Conservation (phyloP, 2,113 vertebrate genomes). For the Amblyornis subalaris region DNA sequence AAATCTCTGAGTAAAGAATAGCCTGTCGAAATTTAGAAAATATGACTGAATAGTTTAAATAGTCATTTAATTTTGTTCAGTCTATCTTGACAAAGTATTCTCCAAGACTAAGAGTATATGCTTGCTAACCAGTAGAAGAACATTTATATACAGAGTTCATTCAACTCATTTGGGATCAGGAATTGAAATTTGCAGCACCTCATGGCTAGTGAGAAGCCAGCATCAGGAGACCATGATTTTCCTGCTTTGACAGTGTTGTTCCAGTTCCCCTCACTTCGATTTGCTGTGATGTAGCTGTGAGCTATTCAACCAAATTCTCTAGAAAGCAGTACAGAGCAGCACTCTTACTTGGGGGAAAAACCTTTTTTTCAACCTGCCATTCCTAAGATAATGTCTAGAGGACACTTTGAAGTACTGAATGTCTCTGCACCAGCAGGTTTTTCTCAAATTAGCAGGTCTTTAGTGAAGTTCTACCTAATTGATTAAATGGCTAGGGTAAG, state of each 20-base stretch:
- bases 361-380: neutral
- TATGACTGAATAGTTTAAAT: neutral
- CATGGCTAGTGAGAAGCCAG: neutral
- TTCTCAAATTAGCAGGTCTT: neutral
- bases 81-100: neutral
- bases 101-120: neutral
- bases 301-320: neutral
- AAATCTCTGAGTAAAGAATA: neutral
- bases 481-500: slow-evolving; percentile 6
- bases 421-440: neutral
- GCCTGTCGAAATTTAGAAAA: neutral
- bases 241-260: neutral
- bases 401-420: neutral
- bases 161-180: neutral
- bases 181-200: neutral
- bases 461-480: neutral
- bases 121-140: neutral
- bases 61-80: neutral
- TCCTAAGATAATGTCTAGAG: neutral
- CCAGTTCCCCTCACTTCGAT: neutral
- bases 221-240: neutral
- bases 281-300: neutral
- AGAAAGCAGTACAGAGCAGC: neutral
- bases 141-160: neutral
- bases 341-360: neutral